Conservation (phyloP, 1,140 invertebrate species). For the Hyphantria cunea region DNA sequence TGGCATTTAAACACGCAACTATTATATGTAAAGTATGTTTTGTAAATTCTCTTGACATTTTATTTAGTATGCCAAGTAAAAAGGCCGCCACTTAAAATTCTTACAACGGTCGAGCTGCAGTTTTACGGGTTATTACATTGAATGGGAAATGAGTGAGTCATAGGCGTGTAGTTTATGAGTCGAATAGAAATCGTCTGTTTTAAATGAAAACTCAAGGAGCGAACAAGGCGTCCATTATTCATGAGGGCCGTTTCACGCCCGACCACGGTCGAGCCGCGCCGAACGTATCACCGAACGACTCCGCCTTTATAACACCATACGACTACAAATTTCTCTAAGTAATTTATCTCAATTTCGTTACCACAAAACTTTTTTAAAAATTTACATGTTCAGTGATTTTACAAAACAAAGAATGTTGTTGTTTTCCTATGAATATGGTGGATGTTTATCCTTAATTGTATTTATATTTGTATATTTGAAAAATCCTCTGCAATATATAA, state of each 20-base stretch:
- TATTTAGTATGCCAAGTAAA: slow-evolving; percentile 51
- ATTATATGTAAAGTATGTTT: slow-evolving; percentile 6
- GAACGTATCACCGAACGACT: slow-evolving; percentile 4
- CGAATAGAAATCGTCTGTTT: slow-evolving; percentile 80
- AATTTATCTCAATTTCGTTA: too few relatives aligned
- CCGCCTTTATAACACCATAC: too few relatives aligned
- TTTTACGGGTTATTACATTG: slow-evolving; percentile 75
- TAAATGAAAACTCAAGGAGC: slow-evolving; percentile 77
- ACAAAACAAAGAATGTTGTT: too few relatives aligned
- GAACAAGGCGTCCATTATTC: slow-evolving; percentile 75
- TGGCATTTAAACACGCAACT: slow-evolving; percentile 21
- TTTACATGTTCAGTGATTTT: too few relatives aligned
- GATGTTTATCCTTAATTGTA: too few relatives aligned
- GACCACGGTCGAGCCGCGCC: slow-evolving; percentile 40
- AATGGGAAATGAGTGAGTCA: slow-evolving; percentile 78
- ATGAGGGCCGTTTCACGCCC: slow-evolving; percentile 72
- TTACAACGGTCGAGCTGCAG: slow-evolving; percentile 60
- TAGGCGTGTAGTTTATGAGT: slow-evolving; percentile 73
- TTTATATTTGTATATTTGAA: too few relatives aligned
- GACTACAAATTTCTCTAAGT: too few relatives aligned
- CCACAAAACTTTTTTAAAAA: too few relatives aligned
- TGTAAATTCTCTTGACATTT: slow-evolving; percentile 22
- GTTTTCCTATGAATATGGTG: too few relatives aligned
- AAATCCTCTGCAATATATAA: too few relatives aligned
- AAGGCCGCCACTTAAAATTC: slow-evolving; percentile 68